Percentiles rank a stretch among this genome's conserved stretches.
These are phyloP conservation scores for Alces alces DNA, from an alignment of 2,113 vertebrate genomes.

Conservation along the genomic window DNA sequence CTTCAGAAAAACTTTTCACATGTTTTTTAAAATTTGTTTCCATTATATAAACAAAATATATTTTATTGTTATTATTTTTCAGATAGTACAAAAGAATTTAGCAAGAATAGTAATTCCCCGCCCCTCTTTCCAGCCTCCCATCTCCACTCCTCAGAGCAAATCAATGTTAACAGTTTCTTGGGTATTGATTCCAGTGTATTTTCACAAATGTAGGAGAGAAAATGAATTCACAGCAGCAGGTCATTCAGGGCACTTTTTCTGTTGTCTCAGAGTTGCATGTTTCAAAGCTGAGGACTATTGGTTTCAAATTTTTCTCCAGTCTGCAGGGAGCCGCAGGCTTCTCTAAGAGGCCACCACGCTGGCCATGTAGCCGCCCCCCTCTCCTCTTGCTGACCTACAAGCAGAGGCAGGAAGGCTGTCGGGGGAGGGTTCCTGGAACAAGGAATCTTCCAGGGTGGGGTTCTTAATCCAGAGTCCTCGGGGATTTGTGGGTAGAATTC, in stretches of 20 bases:
- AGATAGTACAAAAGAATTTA: neutral
- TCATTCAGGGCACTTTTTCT: neutral
- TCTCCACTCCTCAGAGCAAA: neutral
- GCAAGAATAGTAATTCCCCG: neutral
- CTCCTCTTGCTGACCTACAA: neutral
- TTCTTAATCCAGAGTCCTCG: neutral
- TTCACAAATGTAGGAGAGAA: neutral
- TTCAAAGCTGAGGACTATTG: neutral
- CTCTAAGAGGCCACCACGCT: neutral
- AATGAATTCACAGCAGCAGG: neutral
- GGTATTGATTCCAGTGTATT: neutral
- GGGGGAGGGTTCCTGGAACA: neutral
- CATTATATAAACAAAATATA: neutral
- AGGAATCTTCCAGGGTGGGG: neutral
- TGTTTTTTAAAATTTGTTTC: neutral
- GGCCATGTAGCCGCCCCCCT: neutral
- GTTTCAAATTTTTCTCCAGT: neutral
- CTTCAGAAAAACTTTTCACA: neutral
- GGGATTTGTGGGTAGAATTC: neutral
- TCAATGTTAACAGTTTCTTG: neutral
- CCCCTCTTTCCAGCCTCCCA: neutral
- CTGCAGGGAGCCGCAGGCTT: neutral
- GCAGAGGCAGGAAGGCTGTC: neutral
- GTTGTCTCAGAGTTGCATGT: neutral
- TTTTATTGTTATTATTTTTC: neutral